These are phyloP conservation scores for Spodoptera picta DNA, from an alignment of 2,888 invertebrate genomes.

Conservation along the genomic window DNA sequence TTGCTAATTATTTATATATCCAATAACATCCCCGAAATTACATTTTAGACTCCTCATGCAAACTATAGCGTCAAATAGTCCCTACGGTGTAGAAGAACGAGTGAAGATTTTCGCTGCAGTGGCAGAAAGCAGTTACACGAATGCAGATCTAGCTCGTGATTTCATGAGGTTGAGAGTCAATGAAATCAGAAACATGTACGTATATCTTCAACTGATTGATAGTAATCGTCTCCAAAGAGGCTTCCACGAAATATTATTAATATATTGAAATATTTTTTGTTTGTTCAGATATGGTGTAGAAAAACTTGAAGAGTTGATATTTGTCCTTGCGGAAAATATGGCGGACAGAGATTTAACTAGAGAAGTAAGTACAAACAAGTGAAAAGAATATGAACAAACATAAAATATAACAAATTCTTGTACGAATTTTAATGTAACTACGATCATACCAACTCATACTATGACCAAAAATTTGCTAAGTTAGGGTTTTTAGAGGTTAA, in stretches of 20 bases:
- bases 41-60: conserved; percentile 67
- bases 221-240: not conserved
- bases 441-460: no score
- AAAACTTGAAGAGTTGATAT: conserved; percentile 75
- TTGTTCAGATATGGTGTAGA: conserved; percentile 81
- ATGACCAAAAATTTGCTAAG: no score
- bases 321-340: conserved; percentile 71
- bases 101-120: conserved; percentile 82
- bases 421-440: no score
- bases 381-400: no score
- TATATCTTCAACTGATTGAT: conserved; percentile 15
- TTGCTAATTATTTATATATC: no score
- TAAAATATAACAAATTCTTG: no score
- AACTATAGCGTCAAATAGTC: conserved; percentile 66
- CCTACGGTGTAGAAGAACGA: conserved; percentile 78
- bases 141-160: conserved; percentile 82
- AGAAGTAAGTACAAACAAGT: conserved; percentile 63
- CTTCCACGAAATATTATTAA: no score
- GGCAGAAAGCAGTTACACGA: conserved; percentile 75
- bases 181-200: conserved; percentile 73
- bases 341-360: conserved; percentile 49
- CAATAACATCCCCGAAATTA: not conserved
- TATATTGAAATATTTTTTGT: not conserved
- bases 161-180: conserved; percentile 81
- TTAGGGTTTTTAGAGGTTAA: no score